These are phyloP conservation scores for Falco peregrinus DNA, from an alignment of 2,797 vertebrate genomes.

Conservation along the genomic window DNA sequence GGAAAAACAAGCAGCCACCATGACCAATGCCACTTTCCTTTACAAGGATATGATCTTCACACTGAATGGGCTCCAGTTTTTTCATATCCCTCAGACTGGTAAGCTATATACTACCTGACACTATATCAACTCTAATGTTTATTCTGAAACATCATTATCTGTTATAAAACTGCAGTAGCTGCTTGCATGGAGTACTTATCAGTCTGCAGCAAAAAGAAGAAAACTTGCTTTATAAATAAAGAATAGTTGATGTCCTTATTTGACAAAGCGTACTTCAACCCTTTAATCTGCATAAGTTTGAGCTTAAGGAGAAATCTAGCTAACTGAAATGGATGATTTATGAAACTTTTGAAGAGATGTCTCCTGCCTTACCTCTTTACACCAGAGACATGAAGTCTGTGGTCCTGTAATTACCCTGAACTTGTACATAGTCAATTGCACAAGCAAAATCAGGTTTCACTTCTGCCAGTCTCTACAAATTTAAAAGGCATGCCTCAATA, in stretches of 20 bases:
- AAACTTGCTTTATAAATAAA: background rate
- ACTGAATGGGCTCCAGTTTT: background rate
- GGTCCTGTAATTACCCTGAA: background rate
- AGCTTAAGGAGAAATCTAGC: background rate
- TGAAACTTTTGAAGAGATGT: background rate
- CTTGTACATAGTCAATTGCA: background rate
- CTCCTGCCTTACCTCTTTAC: background rate
- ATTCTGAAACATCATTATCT: background rate
- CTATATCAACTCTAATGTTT: background rate
- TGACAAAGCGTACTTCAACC: background rate
- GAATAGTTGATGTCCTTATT: background rate
- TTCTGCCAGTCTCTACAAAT: background rate
- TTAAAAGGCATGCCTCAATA: background rate
- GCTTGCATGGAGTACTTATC: background rate
- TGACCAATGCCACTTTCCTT: background rate
- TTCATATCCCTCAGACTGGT: background rate
- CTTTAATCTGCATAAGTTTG: background rate
- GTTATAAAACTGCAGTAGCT: background rate
- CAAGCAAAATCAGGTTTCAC: background rate
- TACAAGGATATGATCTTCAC: background rate
- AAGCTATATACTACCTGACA: background rate
- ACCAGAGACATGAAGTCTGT: background rate
- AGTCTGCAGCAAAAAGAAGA: background rate
- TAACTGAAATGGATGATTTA: background rate
- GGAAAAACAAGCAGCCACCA: background rate